These are phyloP conservation scores for Nomada ruficornis DNA, from an alignment of 2,888 invertebrate species.

Conservation along the genomic window DNA sequence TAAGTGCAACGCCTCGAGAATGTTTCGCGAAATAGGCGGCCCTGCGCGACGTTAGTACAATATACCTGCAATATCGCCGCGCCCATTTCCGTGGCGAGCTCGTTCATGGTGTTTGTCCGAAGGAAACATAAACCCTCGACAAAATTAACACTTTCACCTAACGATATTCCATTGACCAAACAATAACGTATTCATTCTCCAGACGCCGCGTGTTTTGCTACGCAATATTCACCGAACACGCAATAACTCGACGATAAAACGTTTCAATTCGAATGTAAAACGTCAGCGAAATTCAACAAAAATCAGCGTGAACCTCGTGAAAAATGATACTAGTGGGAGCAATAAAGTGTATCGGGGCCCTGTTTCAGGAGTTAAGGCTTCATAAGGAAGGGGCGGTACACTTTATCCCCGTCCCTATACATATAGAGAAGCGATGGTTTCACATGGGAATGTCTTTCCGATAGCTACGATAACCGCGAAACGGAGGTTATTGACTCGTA, in stretches of 20 bases:
- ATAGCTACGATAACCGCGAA: slow-evolving; percentile 23
- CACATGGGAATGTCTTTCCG: slow-evolving; percentile 26
- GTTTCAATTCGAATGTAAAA: neutral
- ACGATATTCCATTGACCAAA: neutral
- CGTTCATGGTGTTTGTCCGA: slow-evolving; percentile 25
- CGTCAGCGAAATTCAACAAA: neutral
- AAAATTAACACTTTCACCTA: slow-evolving; percentile 30
- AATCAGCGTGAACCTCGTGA: neutral
- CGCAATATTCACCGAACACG: neutral
- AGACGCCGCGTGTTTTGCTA: too few relatives aligned
- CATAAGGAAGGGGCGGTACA: slow-evolving; percentile 22
- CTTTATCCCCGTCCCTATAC: neutral
- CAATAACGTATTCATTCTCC: neutral
- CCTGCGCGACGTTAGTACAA: slow-evolving; percentile 22
- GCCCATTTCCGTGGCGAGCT: slow-evolving; percentile 36
- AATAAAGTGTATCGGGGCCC: slow-evolving; percentile 15
- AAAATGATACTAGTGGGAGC: neutral
- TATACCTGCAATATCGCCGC: slow-evolving; percentile 28
- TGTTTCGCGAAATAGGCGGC: slow-evolving; percentile 29
- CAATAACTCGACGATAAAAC: too few relatives aligned
- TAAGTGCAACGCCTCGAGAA: slow-evolving; percentile 6
- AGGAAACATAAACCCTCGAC: slow-evolving; percentile 16
- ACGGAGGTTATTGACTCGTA: slow-evolving; percentile 7
- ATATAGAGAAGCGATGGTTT: neutral
- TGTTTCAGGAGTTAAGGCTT: slow-evolving; percentile 23